These are phyloP conservation scores for Theretra japonica DNA, from an alignment of 2,888 invertebrate species.

Conservation along the genomic window DNA sequence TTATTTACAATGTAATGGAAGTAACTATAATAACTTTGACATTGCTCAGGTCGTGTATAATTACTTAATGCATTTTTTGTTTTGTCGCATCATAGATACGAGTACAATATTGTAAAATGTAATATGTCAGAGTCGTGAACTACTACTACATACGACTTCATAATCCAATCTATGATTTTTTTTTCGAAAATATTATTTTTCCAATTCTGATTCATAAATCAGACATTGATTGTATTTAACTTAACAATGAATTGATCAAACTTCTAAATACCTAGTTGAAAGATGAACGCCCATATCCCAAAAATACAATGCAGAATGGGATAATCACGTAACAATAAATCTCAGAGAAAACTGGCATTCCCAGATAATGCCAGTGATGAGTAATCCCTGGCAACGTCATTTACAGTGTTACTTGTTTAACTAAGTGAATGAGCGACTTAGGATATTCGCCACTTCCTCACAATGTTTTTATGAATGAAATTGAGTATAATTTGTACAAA, in stretches of 20 bases:
- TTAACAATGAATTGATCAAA: too few species aligned
- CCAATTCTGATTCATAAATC: too few species aligned
- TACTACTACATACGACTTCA: too few species aligned
- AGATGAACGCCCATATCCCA: too few species aligned
- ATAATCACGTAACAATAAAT: not conserved
- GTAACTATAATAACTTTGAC: conserved; percentile 11
- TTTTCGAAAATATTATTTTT: too few species aligned
- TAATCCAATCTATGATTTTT: too few species aligned
- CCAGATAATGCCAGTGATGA: not conserved
- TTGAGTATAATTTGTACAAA: conserved; percentile 2
- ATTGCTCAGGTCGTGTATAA: not conserved
- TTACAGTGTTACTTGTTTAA: not conserved
- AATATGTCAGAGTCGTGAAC: too few species aligned
- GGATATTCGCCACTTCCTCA: conserved; percentile 16
- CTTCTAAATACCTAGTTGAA: too few species aligned
- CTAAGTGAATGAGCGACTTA: conserved; percentile 14
- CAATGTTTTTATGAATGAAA: conserved; percentile 14
- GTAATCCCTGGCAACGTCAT: conserved; percentile 4
- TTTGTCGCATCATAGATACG: too few species aligned
- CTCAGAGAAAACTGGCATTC: not conserved
- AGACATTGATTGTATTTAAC: too few species aligned
- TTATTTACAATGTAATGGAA: not conserved
- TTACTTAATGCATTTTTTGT: too few species aligned
- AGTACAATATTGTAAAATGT: too few species aligned
- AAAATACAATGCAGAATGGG: not conserved